phyloP scores from a whole-genome alignment of 2,888 invertebrate species.

The Papilio protenor region DNA sequence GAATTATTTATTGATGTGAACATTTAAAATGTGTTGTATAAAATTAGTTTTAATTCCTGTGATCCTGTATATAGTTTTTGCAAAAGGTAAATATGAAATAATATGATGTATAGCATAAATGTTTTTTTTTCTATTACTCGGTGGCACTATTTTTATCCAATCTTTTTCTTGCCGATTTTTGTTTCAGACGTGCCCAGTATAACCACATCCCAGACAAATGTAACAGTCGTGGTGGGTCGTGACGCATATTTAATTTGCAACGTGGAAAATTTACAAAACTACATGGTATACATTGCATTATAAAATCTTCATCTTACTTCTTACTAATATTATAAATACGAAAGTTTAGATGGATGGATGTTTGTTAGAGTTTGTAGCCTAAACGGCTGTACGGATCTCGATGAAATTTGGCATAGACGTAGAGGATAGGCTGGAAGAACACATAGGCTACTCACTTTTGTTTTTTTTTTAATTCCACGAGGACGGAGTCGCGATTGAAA shows the following conservation, averaged over 20 bases:
- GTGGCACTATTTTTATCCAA: too few species aligned
- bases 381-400: too few species aligned
- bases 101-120: too few species aligned
- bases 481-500: too few species aligned
- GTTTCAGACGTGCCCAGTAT: slow-evolving; percentile 66
- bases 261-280: slow-evolving; percentile 67
- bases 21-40: slow-evolving; percentile 8
- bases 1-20: not conserved
- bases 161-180: slow-evolving; percentile 1
- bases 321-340: too few species aligned
- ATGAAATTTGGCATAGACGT: too few species aligned
- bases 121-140: not conserved
- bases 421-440: too few species aligned
- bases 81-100: slow-evolving; percentile 30
- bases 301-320: not conserved
- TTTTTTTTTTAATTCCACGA: too few species aligned
- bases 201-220: slow-evolving; percentile 61
- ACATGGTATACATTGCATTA: slow-evolving; percentile 59
- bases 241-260: slow-evolving; percentile 70
- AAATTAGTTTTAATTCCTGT: slow-evolving; percentile 12
- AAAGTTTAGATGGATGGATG: too few species aligned
- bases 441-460: too few species aligned
- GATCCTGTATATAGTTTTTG: not conserved
- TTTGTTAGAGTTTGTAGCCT: too few species aligned
- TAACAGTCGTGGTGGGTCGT: slow-evolving; percentile 69